Conservation (phyloP, 2,888 invertebrate species). For the Amblyjoppa fuscipennis region DNA sequence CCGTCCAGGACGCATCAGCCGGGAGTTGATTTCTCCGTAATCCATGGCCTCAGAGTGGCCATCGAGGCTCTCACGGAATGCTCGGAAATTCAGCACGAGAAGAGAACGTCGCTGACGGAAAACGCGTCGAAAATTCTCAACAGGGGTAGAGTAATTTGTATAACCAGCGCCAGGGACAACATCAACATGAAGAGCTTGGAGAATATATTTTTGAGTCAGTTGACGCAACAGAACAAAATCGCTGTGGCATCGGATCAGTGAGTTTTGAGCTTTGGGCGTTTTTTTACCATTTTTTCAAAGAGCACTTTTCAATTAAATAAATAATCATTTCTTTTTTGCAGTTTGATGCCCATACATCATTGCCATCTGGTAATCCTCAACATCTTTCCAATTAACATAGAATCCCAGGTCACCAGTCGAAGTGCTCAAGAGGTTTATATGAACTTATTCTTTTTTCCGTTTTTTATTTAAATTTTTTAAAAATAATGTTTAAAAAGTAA, state of each 20-base stretch:
- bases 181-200: conserved; percentile 94
- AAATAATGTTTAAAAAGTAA: conserved; percentile 14
- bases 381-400: conserved; percentile 93
- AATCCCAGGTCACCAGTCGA: conserved; percentile 92
- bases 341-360: conserved; percentile 92
- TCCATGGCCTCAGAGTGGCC: conserved; percentile 94
- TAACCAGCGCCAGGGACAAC: conserved; percentile 95
- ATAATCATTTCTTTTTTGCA: conserved; percentile 81
- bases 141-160: conserved; percentile 95
- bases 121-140: conserved; percentile 85
- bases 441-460: not conserved
- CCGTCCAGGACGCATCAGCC: conserved; percentile 88
- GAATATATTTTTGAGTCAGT: conserved; percentile 93
- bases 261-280: conserved; percentile 72
- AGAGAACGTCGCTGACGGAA: conserved; percentile 85
- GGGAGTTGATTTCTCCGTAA: conserved; percentile 90
- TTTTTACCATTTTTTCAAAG: not conserved
- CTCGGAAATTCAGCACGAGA: conserved; percentile 91
- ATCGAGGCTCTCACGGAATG: conserved; percentile 94
- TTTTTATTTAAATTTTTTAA: not conserved
- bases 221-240: conserved; percentile 93
- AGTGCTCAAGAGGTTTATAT: conserved; percentile 87
- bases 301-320: conserved; percentile 23
- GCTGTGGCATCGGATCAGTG: conserved; percentile 88
- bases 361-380: conserved; percentile 97